Base-by-base conservation (phyloP, 2,797 vertebrate species). In the Sebastes trivittatus region DNA sequence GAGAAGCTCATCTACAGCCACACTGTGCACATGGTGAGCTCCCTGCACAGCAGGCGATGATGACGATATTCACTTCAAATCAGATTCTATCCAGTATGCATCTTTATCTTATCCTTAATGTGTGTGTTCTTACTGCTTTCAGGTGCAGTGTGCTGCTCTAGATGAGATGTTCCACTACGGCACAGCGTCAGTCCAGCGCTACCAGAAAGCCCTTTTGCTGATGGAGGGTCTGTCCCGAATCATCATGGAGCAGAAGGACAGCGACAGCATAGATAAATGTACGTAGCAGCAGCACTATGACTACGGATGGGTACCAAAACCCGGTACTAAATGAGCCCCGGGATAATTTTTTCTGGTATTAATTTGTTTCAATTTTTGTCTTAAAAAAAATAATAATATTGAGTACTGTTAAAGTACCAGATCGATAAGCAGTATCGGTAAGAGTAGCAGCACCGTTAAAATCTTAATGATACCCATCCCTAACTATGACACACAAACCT, bases 81-180 rank as follows among this genome's bases (percentile, higher is more conserved):
- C 29, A 38, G 27, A 14, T 64, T 72, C 29, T 58, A 22, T 54
- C 14, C 49, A 66, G 11, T 16, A 6, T 54, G 23, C 9, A 63
- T 70, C 3, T 59, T 54, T 27, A 72, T 65, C 4, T 55, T 42
- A 6, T 13, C 29, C 7, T n/a, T 66, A 59, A 54, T 14, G 14
- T 80, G 38, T 79, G 11, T 81, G 22, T 72, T 29, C 7, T 80
- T 13, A 1, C 25, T 74, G 18, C 11, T 6, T 77, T 42, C 88
- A 99, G 98, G 97, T 99, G 2, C 98, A 99, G 87, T 95, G 97
- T 9, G 97, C 98, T 2, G 98, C 98, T 7, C 92, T 99, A 80
- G 98, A 99, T 56, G 98, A 99, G 95, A 99, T 99, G 98, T 99
- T 99, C 90, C 97, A 98, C 82, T 96, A 95, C 56, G 95, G 96